A percentile compares a stretch with the other conserved stretches of the same genome.
Evolutionary conservation across 2,113 vertebrate species (phyloP).

Genomic region (cat (Felis catus)): DNA sequence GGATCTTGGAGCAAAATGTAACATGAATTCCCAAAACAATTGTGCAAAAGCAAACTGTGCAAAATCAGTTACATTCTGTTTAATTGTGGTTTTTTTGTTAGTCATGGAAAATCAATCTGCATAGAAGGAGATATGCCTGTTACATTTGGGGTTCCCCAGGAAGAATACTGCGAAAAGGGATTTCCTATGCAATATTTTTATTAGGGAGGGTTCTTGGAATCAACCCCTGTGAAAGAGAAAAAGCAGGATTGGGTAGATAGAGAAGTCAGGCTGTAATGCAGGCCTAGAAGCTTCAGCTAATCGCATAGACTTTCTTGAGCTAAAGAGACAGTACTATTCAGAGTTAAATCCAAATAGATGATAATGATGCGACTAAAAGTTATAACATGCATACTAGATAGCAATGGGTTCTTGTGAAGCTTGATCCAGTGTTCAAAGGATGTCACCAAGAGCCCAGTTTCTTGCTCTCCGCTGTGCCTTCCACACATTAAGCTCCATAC

Average conservation of each 20-base stretch:
- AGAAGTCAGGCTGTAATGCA: not conserved
- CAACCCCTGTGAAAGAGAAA: not conserved
- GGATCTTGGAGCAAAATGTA: not conserved
- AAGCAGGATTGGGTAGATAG: not conserved
- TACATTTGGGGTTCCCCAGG: not conserved
- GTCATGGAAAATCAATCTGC: not conserved
- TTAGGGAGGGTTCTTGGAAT: not conserved
- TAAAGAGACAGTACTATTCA: not conserved
- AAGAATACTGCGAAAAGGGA: not conserved
- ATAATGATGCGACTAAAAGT: not conserved
- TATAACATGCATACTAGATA: not conserved
- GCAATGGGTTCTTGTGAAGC: not conserved
- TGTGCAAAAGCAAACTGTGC: not conserved
- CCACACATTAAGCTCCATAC: not conserved
- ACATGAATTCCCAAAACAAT: not conserved
- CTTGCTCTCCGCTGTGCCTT: not conserved
- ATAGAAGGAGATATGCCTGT: not conserved
- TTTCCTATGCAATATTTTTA: not conserved
- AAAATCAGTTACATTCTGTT: not conserved
- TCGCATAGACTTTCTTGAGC: not conserved
- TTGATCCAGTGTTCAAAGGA: not conserved
- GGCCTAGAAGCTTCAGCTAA: not conserved
- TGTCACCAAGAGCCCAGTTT: not conserved
- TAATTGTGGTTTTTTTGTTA: not conserved
- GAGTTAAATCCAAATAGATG: not conserved